Percentiles rank a stretch among this genome's conserved stretches.
phyloP scores from a whole-genome alignment of 2,888 invertebrate genomes.

The Microctonus brassicae region DNA sequence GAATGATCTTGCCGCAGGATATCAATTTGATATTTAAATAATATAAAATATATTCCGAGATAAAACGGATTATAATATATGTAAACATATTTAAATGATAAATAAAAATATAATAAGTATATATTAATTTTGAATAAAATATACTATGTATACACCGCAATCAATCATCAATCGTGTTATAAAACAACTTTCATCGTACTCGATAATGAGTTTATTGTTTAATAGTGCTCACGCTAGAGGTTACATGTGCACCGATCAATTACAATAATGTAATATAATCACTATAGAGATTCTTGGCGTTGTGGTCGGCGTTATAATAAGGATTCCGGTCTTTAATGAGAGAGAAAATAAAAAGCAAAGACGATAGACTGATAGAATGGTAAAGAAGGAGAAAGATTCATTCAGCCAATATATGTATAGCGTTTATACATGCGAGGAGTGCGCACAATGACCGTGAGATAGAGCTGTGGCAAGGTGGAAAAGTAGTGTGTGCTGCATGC shows the following conservation, averaged over 20 bases:
- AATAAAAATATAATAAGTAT: background rate
- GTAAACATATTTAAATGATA: background rate
- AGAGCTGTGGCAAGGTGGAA: slow-evolving; percentile 30
- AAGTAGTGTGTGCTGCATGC: slow-evolving; percentile 28
- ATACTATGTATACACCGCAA: background rate
- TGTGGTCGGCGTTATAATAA: slow-evolving; percentile 53
- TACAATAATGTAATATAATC: slow-evolving; percentile 65
- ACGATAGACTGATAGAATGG: background rate
- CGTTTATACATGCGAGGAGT: slow-evolving; percentile 1
- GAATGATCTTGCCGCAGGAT: background rate
- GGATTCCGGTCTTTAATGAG: slow-evolving; percentile 58
- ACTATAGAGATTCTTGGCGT: slow-evolving; percentile 45
- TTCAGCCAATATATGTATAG: slow-evolving; percentile 5
- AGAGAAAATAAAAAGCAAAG: slow-evolving; percentile 38
- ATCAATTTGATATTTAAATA: background rate
- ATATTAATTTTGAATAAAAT: background rate
- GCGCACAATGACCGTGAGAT: slow-evolving; percentile 24
- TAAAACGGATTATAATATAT: background rate
- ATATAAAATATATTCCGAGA: background rate
- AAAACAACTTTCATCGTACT: slow-evolving; percentile 13
- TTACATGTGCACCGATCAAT: slow-evolving; percentile 60
- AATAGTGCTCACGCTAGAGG: slow-evolving; percentile 51
- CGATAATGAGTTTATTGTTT: slow-evolving; percentile 65
- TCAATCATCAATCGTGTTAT: slow-evolving; percentile 4
- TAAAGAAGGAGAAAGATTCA: slow-evolving; percentile 18